Conservation (phyloP, 1,140 invertebrate genomes). For the Amphibalanus amphitrite region DNA sequence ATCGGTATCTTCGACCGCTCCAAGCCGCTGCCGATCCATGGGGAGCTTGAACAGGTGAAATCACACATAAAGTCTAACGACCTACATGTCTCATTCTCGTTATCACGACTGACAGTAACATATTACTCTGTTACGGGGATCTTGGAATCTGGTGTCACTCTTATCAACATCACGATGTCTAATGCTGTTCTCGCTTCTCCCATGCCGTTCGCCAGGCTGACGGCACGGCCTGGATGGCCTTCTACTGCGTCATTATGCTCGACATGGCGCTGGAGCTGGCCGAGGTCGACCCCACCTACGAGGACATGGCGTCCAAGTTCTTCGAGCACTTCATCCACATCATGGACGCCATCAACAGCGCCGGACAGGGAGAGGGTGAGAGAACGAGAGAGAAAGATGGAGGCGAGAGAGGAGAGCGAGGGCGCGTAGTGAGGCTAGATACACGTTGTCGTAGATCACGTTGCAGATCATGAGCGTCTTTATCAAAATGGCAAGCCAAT, state of each 20-base stretch:
- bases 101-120: too few species aligned
- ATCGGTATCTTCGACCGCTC: slow-evolving; percentile 31
- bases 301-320: slow-evolving; percentile 31
- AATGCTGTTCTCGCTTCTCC: too few species aligned
- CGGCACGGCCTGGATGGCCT: slow-evolving; percentile 31
- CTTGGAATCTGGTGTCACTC: too few species aligned
- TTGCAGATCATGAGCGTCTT: too few species aligned
- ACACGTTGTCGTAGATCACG: too few species aligned
- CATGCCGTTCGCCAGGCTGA: slow-evolving; percentile 22
- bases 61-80: too few species aligned
- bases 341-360: slow-evolving; percentile 27
- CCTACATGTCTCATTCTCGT: too few species aligned
- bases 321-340: slow-evolving; percentile 30
- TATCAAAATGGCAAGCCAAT: too few species aligned
- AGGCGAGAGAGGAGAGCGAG: not conserved
- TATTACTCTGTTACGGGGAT: too few species aligned
- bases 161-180: too few species aligned
- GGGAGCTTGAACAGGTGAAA: slow-evolving; percentile 24
- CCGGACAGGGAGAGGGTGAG: slow-evolving; percentile 19
- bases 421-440: too few species aligned
- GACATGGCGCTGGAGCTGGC: slow-evolving; percentile 28
- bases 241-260: slow-evolving; percentile 28
- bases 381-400: slow-evolving; percentile 7
- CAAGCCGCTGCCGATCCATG: slow-evolving; percentile 24
- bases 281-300: slow-evolving; percentile 25